Base-by-base conservation (phyloP, 2,888 invertebrate genomes). In the Dioctria rufipes region DNA sequence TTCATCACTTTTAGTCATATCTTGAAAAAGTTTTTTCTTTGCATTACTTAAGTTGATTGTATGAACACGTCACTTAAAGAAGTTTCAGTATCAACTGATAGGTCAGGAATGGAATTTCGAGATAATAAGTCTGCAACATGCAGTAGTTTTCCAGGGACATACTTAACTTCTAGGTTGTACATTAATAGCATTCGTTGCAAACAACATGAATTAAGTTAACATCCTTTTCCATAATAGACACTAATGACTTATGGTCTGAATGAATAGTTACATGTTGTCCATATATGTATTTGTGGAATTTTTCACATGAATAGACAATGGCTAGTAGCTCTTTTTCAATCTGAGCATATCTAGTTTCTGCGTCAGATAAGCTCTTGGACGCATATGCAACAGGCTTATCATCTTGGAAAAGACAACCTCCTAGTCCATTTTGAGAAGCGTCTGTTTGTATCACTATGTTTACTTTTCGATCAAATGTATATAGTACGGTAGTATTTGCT, bases 101-200 rank as follows among this genome's bases (percentile, higher is more conserved):
- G 9, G 3, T 39, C 3, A 11, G 6, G 5, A 3, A 9, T 40
- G 3, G 8, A 82, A 66, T 84, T 81, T 49, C 83, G 69, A 0
- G 81, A 83, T 8, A 83, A 46, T 63, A 80, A 82, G 66, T 83
- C 83, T 25, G 83, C 83, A 51, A 65, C n/a, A 42, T 81, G 81
- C 39, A 84, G 69, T 54, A 83, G 82, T 82, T 84, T 85, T 6
- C 84, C 85, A 6, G 84, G 85, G 13, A 84, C 40, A 73, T 84
- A 85, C 6, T 63, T 82, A 46, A 85, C 80, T 40, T 78, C 65
- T 13, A 85, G 49, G n/a, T 84, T 71, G 82, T 85, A 85, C 69
- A 81, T 84, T 9, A 85, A 49, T 51, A 81, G 83, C 83, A 84
- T 83, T 77, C 83, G 73, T 67, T 83, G 83, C 66, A n/a, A 42